Percentiles rank a stretch among this genome's conserved stretches.
Evolutionary conservation across 1,140 invertebrate species (phyloP).

Genomic region (Acromyrmex heyeri): DNA sequence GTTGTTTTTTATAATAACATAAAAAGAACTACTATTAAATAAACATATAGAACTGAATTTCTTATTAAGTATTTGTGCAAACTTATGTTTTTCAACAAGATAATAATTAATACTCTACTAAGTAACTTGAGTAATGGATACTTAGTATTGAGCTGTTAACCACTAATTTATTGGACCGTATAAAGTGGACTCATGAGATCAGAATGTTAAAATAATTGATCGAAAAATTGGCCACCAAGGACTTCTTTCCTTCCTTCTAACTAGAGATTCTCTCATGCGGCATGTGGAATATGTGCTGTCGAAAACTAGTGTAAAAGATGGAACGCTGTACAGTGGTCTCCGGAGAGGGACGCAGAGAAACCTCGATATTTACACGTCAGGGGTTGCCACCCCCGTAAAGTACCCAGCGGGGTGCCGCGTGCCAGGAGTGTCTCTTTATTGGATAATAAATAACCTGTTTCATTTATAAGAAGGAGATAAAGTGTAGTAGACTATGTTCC

Average conservation of each 20-base stretch:
- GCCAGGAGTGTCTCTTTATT: constrained; percentile 79
- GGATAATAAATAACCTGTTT: constrained; percentile 82
- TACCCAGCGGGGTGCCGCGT: constrained; percentile 69
- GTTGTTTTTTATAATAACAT: not conserved
- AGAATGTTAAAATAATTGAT: constrained; percentile 12
- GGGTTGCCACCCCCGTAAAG: constrained; percentile 66
- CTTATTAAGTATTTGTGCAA: not conserved
- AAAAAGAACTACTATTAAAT: not conserved
- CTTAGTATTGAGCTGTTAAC: not conserved
- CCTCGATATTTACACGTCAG: constrained; percentile 80
- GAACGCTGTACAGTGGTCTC: constrained; percentile 55
- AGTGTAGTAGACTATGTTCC: constrained; percentile 63
- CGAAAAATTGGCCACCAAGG: not conserved
- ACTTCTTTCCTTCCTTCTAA: not conserved
- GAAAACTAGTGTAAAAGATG: constrained; percentile 70
- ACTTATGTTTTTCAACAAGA: not conserved
- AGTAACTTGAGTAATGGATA: not conserved
- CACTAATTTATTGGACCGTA: not conserved
- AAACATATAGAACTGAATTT: not conserved
- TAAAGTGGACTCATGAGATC: not conserved
- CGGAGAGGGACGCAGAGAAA: constrained; percentile 62
- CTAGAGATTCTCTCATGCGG: constrained; percentile 24
- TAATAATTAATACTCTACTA: not conserved
- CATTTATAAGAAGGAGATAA: constrained; percentile 79
- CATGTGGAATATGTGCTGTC: constrained; percentile 50